Evolutionary conservation across 2,888 invertebrate species (phyloP).

Genomic region (Drosophila paracracens): DNA sequence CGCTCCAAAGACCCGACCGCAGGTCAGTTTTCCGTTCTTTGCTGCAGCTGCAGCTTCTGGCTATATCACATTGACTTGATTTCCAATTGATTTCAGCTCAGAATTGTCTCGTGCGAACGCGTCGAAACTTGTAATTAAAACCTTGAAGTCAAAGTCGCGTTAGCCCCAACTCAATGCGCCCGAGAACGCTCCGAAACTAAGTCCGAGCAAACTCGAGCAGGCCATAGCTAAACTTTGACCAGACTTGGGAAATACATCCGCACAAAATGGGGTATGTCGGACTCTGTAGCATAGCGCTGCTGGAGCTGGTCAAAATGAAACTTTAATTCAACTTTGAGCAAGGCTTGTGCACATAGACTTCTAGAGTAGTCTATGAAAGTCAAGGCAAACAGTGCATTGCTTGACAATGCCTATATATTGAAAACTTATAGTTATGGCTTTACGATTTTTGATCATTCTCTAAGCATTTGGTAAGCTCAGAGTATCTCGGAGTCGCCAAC

Average conservation of each 20-base stretch:
- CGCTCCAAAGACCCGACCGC: slow-evolving; percentile 14
- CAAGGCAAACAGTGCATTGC: background rate
- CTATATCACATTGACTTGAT: slow-evolving; percentile 28
- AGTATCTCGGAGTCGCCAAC: slow-evolving; percentile 31
- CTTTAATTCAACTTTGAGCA: background rate
- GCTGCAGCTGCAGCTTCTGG: background rate
- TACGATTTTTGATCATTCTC: background rate
- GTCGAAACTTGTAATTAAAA: slow-evolving; percentile 77
- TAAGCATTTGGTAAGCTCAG: background rate
- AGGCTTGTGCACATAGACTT: background rate
- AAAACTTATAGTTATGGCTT: background rate
- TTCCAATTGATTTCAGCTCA: slow-evolving; percentile 55
- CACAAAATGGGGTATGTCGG: background rate
- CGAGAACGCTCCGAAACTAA: background rate
- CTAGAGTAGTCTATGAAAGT: background rate
- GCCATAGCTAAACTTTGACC: slow-evolving; percentile 1
- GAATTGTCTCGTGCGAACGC: slow-evolving; percentile 64
- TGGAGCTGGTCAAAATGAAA: background rate
- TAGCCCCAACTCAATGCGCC: background rate
- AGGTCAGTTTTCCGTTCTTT: slow-evolving; percentile 1
- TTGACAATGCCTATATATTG: background rate
- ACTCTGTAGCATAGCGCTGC: background rate
- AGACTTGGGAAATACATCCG: background rate
- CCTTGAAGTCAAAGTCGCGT: slow-evolving; percentile 64
- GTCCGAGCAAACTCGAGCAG: slow-evolving; percentile 11